phyloP scores from a whole-genome alignment of 2,113 vertebrate species.

The Xiphophorus maculatus region DNA sequence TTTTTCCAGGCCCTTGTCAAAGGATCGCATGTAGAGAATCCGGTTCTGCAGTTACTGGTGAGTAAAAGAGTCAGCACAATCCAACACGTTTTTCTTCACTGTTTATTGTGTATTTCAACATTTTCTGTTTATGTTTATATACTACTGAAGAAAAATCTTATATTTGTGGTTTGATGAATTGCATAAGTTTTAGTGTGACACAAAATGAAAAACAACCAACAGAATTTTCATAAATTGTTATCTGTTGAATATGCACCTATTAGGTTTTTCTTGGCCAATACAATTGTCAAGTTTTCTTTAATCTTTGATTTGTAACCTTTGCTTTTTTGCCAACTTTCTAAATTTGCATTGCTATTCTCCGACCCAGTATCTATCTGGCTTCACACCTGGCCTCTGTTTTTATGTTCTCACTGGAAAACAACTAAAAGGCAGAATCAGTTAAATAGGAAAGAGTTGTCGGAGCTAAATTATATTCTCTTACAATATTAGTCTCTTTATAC shows the following conservation, averaged over 20 bases:
- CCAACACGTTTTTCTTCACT: not conserved
- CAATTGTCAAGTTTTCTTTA: not conserved
- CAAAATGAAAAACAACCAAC: too few relatives aligned
- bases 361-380: too few relatives aligned
- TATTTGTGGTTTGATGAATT: too few relatives aligned
- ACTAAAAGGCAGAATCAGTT: not conserved
- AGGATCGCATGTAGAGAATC: slow-evolving; percentile 17
- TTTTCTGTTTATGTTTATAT: not conserved
- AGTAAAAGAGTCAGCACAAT: slow-evolving; percentile 31
- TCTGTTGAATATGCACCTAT: too few relatives aligned
- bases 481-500: not conserved
- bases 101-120: not conserved
- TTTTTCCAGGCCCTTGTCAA: slow-evolving; percentile 56
- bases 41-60: slow-evolving; percentile 71
- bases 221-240: too few relatives aligned
- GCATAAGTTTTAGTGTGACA: too few relatives aligned
- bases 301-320: not conserved
- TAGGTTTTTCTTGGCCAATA: too few relatives aligned
- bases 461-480: not conserved
- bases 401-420: not conserved
- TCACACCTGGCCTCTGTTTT: not conserved
- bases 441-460: not conserved
- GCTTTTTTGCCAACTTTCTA: not conserved
- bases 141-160: too few relatives aligned
- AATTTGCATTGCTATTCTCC: not conserved